Percentiles rank a stretch among this genome's conserved stretches.
phyloP scores from a whole-genome alignment of 2,888 invertebrate species.

The Graphium colonna region DNA sequence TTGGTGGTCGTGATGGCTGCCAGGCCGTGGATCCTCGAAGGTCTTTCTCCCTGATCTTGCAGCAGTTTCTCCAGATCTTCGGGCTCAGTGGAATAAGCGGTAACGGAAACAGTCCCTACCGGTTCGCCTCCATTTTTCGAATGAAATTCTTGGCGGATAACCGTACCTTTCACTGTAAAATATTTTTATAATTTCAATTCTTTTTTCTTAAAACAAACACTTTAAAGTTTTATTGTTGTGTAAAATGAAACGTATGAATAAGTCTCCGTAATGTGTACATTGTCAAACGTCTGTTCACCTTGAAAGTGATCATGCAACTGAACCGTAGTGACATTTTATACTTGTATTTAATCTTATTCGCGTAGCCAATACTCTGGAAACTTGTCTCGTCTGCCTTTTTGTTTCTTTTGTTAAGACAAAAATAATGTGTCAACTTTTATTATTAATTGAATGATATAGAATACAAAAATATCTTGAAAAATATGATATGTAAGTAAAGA shows the following conservation, averaged over 20 bases:
- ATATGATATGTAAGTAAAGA: too few relatives aligned
- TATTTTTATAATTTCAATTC: conserved; percentile 24
- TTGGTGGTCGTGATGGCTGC: conserved; percentile 72
- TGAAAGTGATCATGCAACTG: conserved; percentile 10
- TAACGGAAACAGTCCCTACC: conserved; percentile 84
- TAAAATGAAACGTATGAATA: not conserved
- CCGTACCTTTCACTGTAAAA: conserved; percentile 84
- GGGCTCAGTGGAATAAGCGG: conserved; percentile 85
- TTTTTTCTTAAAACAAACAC: not conserved
- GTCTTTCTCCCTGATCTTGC: conserved; percentile 54
- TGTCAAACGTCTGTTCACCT: conserved; percentile 12
- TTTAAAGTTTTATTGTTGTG: not conserved
- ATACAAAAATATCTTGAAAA: too few relatives aligned
- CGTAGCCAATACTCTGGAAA: conserved; percentile 6
- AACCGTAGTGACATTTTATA: conserved; percentile 12
- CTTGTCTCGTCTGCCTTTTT: conserved; percentile 7
- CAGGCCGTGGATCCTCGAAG: conserved; percentile 65
- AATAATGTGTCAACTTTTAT: not conserved
- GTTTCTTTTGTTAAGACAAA: not conserved
- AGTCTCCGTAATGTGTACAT: not conserved
- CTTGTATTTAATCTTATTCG: conserved; percentile 8
- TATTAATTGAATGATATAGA: not conserved
- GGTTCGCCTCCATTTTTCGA: conserved; percentile 85
- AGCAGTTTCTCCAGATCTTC: conserved; percentile 71
- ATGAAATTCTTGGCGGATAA: conserved; percentile 84